Conservation (phyloP, 2,888 invertebrate species). For the Carpatolechia fugitivella region DNA sequence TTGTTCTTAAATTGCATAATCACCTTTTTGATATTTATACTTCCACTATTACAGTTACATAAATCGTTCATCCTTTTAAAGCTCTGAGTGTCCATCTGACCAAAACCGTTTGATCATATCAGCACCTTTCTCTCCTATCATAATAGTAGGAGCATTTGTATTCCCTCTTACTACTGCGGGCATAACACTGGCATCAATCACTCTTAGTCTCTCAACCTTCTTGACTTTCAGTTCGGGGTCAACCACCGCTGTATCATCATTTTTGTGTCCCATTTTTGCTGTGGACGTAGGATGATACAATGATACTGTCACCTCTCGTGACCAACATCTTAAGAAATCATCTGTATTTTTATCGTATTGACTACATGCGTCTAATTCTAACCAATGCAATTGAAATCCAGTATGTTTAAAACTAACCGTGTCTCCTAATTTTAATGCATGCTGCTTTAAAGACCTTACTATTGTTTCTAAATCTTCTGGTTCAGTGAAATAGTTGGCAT, state of each 20-base stretch:
- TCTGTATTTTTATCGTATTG: slow-evolving; percentile 38
- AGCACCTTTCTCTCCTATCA: slow-evolving; percentile 83
- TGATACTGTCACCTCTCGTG: slow-evolving; percentile 50
- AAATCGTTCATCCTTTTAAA: slow-evolving; percentile 25
- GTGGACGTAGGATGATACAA: slow-evolving; percentile 87
- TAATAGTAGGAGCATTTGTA: slow-evolving; percentile 80
- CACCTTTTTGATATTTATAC: no score
- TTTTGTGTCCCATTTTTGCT: slow-evolving; percentile 79
- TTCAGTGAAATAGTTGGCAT: slow-evolving; percentile 81
- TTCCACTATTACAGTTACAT: no score
- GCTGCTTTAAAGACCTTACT: slow-evolving; percentile 41
- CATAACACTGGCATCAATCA: slow-evolving; percentile 84
- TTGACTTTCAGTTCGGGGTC: slow-evolving; percentile 77
- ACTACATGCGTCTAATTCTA: slow-evolving; percentile 51
- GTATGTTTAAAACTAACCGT: slow-evolving; percentile 44
- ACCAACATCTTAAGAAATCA: slow-evolving; percentile 44
- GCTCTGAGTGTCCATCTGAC: slow-evolving; percentile 46
- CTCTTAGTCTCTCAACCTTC: slow-evolving; percentile 73
- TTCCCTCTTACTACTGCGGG: slow-evolving; percentile 81
- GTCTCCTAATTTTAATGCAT: slow-evolving; percentile 38
- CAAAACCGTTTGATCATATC: slow-evolving; percentile 81
- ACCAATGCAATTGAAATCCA: slow-evolving; percentile 47
- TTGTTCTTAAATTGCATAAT: no score
- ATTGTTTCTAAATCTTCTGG: slow-evolving; percentile 69
- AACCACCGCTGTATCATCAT: slow-evolving; percentile 71